Evolutionary conservation across 2,888 invertebrate genomes (phyloP), one percentile per base, ranked within the genome.

Genomic region (Caenorhabditis sp.): DNA sequence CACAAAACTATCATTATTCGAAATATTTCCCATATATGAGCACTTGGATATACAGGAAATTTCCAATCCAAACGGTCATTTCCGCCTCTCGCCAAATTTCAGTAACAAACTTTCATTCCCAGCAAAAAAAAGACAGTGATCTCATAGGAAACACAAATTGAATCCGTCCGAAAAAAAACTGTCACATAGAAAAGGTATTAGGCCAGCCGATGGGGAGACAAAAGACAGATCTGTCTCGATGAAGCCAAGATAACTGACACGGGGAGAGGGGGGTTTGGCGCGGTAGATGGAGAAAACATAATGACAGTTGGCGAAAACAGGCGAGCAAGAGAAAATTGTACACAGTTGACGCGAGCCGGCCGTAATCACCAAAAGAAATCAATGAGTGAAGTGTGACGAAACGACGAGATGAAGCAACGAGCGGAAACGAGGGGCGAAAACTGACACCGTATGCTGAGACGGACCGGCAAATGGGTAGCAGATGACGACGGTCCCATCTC

Each of bases 251-350:
- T 56, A 58, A 60, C 51, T 40, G 65, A 58, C 58, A 56, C 20
- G 28, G 15, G 1, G 58, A n/a, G n/a, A n/a, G n/a, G 26, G 74
- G 37, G 74, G 60, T 76, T 76, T 67, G 55, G 61, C 67, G 76
- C 67, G 67, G 53, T 67, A 67, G 67, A 76, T 60, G 67, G 32
- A 76, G 76, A 76, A 76, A 76, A 76, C 76, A 76, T 76, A 67
- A 67, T 68, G 76, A 76, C 76, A 76, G 76, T 76, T 76, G 76
- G 76, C 76, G 76, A 76, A 76, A 76, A 76, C 76, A 76, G 76
- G 76, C 67, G 76, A 76, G 67, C 67, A 50, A 61, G n/a, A 47
- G 76, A 61, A 51, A 68, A 76, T 76, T 76, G 76, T 76, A 76
- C 76, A 28, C 76, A 76, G 67, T 67, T 67, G 67, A 32, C 61